phyloP scores from a whole-genome alignment of 2,797 vertebrate species.

The Thaleichthys pacificus region DNA sequence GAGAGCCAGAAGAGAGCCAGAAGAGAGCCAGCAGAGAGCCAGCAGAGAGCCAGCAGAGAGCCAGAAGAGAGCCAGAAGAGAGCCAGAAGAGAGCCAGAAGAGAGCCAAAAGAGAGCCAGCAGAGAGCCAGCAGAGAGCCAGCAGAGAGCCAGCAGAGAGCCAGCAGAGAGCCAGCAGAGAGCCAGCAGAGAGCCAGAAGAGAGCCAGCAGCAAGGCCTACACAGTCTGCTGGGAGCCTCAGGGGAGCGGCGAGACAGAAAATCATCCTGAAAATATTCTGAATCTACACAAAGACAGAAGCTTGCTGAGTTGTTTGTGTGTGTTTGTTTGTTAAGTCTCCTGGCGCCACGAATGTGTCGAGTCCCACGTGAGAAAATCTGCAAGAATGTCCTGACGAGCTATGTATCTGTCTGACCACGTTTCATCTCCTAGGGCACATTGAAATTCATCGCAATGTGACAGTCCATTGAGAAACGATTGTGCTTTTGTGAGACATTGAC shows the following conservation, averaged over 20 bases:
- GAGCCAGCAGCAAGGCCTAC: conserved; percentile 27
- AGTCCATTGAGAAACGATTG: conserved; percentile 6
- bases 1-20: too few relatives aligned
- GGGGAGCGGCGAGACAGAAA: conserved; percentile 19
- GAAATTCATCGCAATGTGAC: conserved; percentile 21
- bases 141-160: conserved; percentile 39
- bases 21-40: conserved; percentile 27
- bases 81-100: too few relatives aligned
- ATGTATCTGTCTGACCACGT: conserved; percentile 14
- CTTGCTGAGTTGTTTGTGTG: conserved; percentile 35
- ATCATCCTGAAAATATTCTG: conserved; percentile 50
- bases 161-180: neutral
- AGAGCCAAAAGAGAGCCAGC: conserved; percentile 21
- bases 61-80: too few relatives aligned
- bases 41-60: too few relatives aligned
- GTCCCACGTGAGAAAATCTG: conserved; percentile 43
- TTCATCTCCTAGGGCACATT: conserved; percentile 30
- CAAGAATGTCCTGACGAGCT: conserved; percentile 35
- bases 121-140: too few relatives aligned
- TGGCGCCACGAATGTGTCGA: conserved; percentile 50
- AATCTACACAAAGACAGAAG: conserved; percentile 24
- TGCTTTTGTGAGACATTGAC: neutral
- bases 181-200: neutral
- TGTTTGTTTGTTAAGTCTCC: conserved; percentile 56
- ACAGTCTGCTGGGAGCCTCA: conserved; percentile 38